Base-by-base conservation (phyloP, 1,140 invertebrate species). In the Leucophenga varia region DNA sequence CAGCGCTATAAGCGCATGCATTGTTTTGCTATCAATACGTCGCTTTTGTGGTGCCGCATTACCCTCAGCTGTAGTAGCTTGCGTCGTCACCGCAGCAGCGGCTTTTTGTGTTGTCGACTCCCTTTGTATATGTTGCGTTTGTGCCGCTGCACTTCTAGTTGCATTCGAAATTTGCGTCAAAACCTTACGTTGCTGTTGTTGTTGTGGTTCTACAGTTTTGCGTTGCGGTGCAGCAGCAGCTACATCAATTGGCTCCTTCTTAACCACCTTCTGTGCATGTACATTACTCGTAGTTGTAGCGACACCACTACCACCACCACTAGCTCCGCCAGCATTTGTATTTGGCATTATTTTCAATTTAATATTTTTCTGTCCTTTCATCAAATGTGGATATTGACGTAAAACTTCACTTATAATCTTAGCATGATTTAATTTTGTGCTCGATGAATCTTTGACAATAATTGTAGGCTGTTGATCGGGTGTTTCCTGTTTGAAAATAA, bases 351-450 rank as follows among this genome's bases (percentile, higher is more conserved):
- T 91, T 76, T 91, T 92, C 22, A 93, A 72, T 67, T 88, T 86
- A 22, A 93, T 91, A 68, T 91, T 92, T 74, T 90, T 91, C 55
- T 89, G 90, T 53, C 87, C 86, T 68, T 90, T 89, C 0, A 91
- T 85, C 30, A 93, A 79, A 71, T 92, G 87, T 6, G 91, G 90
- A 79, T 90, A 92, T 67, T 91, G 91, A 54, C 91, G 91, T 22
- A 92, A 70, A 1, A 91, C 87, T 78, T 91, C 89, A 42, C 86
- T 83, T 38, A 93, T 90, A 32, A 93, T 90, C 79, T 90, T 91
- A 8, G 88, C 88, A 75, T 91, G 89, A 74, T 88, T 86, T 9
- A 86, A 72, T 49, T 82, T 83, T 4, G 75, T 64, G 32, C 74
- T 74, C 2, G 68, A 75, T 61, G 78, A 80, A 37, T 81, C 73